Evolutionary conservation across 2,797 vertebrate species (phyloP), one percentile per base, ranked within the genome.

Genomic region (Orientallactaga sibirica): DNA sequence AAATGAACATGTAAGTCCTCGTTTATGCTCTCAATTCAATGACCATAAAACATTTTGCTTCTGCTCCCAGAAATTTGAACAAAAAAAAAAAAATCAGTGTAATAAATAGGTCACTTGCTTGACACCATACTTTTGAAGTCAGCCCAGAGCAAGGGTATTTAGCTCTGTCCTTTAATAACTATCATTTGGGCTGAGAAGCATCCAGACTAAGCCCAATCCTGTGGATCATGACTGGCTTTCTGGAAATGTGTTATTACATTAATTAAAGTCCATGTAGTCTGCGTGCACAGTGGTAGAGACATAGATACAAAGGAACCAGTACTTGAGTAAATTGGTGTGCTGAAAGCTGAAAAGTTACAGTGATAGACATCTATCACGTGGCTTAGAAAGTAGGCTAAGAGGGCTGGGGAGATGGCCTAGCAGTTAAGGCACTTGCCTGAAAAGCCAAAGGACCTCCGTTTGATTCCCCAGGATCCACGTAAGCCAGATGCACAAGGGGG

Each of bases 201-300:
- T 70, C 77, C 52, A 81, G 66, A 9, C 43, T 52, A 73, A 74
- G 20, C 43, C 92, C 64, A 80, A 70, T 77, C 76, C 73, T 70
- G 2, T 74, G 58, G 66, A 6, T 61, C 66, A 68, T 84, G 80
- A 71, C 37, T 64, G n/a, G 41, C 70, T 88, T 93, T 88, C 71
- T 48, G 74, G 70, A 94, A 95, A 93, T 27, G 24, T 87, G 37
- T 71, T 67, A 91, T 91, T 62, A 78, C 18, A 90, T 86, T 92
- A 88, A 86, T 68, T 58, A n/a, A 22, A 78, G 20, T 15, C 62
- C 58, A 81, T 48, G 93, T 92, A 78, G 55, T 92, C 75, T 86
- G 29, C 27, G 11, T 76, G 8, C 27, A 61, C 67, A 73, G 48
- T 68, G 29, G 52, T 20, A 71, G 70, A 6, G 22, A 75, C 71